A percentile compares a stretch with the other conserved stretches of the same genome.
Conservation (phyloP, 1,140 invertebrate species). For the Platorchestia sp. region DNA sequence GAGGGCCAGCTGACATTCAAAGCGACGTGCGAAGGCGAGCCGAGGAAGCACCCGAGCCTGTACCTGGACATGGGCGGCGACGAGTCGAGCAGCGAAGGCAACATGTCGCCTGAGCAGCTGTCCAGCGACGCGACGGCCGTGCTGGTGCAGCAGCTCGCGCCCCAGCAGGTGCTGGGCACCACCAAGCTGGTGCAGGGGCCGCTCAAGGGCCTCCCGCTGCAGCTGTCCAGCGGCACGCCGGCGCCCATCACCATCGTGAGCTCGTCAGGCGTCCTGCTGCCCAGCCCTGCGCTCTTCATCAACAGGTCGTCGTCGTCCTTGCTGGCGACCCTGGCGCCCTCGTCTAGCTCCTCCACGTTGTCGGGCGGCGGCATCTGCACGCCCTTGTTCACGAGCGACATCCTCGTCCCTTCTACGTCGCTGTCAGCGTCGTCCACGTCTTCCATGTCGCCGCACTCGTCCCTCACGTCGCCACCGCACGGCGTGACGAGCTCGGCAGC, state of each 20-base stretch:
- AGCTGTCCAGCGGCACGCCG: constrained; percentile 56
- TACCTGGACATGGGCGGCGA: constrained; percentile 86
- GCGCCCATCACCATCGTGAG: constrained; percentile 29
- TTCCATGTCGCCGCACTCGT: constrained; percentile 62
- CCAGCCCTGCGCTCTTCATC: constrained; percentile 10
- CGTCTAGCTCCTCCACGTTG: constrained; percentile 70
- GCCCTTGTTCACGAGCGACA: constrained; percentile 51
- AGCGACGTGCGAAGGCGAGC: constrained; percentile 88
- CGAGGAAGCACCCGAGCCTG: constrained; percentile 84
- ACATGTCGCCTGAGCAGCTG: constrained; percentile 69
- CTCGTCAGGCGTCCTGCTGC: constrained; percentile 40
- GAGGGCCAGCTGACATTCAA: constrained; percentile 93
- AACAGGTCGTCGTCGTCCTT: constrained; percentile 71
- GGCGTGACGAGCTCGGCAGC: not conserved
- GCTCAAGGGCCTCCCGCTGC: not conserved
- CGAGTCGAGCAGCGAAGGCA: constrained; percentile 87
- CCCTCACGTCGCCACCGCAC: constrained; percentile 61
- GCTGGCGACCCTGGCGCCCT: constrained; percentile 73
- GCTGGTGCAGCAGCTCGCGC: not conserved
- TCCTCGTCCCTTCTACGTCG: constrained; percentile 71
- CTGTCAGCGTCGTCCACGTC: constrained; percentile 69
- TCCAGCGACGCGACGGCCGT: constrained; percentile 58
- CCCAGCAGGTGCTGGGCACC: not conserved
- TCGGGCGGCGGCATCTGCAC: constrained; percentile 17
- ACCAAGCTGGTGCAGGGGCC: not conserved